These are phyloP conservation scores for Chondrilla cf. caribensis DNA, from an alignment of 37 sponge, comb jelly and placozoan species.

Conservation along the genomic window DNA sequence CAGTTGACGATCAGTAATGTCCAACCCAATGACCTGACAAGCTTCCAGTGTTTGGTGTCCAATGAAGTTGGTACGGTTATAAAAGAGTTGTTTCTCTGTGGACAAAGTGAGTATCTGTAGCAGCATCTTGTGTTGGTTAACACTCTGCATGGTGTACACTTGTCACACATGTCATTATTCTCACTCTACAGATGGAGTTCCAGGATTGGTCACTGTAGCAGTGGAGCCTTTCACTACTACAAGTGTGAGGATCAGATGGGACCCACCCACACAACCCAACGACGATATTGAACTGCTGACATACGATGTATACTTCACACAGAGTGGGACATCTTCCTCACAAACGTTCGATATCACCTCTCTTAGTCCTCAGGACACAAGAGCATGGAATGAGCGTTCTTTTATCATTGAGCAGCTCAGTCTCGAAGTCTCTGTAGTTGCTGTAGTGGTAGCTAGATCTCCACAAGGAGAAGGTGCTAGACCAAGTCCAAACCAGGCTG, in stretches of 20 bases:
- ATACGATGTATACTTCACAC: background rate
- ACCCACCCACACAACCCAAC: slow-evolving; percentile 18
- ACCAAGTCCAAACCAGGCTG: background rate
- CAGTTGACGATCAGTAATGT: background rate
- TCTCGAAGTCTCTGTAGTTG: background rate
- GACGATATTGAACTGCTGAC: slow-evolving; percentile 17
- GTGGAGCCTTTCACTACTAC: slow-evolving; percentile 6
- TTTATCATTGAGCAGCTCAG: background rate
- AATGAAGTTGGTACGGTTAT: background rate
- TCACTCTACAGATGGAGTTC: background rate
- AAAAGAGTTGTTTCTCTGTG: background rate
- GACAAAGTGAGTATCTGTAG: slow-evolving; percentile 8
- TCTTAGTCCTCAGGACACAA: background rate
- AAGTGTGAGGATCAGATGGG: slow-evolving; percentile 13
- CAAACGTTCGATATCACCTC: background rate
- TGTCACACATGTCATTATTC: no score
- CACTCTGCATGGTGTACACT: background rate
- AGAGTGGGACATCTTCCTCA: background rate
- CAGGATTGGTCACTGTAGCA: background rate
- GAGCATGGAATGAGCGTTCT: background rate
- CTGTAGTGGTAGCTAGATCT: background rate
- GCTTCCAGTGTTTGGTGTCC: background rate
- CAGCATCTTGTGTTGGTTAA: background rate
- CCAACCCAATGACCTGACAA: slow-evolving; percentile 2
- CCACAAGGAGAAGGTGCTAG: background rate